A percentile compares a stretch with the other conserved stretches of the same genome.
Evolutionary conservation across 2,113 vertebrate genomes (phyloP).

Genomic region (Cacatua alba): DNA sequence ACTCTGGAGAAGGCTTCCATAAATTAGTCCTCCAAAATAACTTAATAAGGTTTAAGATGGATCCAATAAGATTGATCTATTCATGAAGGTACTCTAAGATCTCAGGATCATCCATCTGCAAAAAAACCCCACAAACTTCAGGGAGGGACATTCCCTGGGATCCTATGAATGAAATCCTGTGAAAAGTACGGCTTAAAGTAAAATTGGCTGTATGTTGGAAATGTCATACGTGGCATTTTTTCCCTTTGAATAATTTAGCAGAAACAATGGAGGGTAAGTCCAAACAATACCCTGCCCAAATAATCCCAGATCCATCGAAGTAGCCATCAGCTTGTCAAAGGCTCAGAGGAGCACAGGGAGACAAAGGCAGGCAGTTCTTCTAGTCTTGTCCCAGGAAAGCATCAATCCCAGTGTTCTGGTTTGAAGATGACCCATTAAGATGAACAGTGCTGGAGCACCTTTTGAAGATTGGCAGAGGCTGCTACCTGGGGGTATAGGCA

Average conservation of each 20-base stretch:
- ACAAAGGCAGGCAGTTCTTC: neutral
- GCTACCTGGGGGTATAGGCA: neutral
- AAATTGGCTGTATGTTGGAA: accelerated
- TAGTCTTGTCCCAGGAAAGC: neutral
- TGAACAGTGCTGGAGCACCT: neutral
- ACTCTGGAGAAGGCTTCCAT: neutral
- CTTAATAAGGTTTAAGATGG: neutral
- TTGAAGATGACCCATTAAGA: neutral
- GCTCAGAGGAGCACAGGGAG: neutral
- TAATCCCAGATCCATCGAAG: neutral
- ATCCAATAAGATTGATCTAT: neutral
- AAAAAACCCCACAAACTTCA: accelerated
- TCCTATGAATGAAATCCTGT: neutral
- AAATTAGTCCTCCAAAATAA: neutral
- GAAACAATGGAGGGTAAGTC: neutral
- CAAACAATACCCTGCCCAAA: neutral
- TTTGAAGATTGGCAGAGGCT: neutral
- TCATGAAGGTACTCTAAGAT: neutral
- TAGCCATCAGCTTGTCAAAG: neutral
- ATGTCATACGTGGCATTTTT: neutral
- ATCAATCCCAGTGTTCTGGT: neutral
- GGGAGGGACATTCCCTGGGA: accelerated
- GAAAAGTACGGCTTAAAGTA: neutral
- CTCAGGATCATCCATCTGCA: no score
- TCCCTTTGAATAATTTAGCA: neutral